A percentile compares a stretch with the other conserved stretches of the same genome.
Evolutionary conservation across 1,140 invertebrate species (phyloP).

Genomic region (Patella vulgata): DNA sequence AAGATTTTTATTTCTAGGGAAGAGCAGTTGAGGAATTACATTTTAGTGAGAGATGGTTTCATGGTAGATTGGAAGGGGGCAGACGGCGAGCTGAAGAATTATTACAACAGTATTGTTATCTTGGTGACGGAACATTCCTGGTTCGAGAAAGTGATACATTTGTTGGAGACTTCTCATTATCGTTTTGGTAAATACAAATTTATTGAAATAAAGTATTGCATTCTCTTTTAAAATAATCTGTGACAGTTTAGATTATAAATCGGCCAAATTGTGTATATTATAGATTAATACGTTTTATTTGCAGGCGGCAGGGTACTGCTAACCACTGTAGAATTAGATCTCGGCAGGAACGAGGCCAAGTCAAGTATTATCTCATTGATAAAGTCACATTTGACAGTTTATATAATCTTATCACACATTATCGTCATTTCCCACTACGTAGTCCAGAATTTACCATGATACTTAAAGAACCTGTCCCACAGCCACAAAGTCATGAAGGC

Average conservation of each 20-base stretch:
- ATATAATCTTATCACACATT: slow-evolving; percentile 92
- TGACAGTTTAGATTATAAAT: no score
- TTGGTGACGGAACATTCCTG: slow-evolving; percentile 95
- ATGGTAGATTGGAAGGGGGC: slow-evolving; percentile 81
- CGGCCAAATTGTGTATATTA: no score
- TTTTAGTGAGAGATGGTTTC: slow-evolving; percentile 96
- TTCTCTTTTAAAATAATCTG: no score
- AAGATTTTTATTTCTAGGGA: slow-evolving; percentile 41
- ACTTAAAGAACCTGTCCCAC: slow-evolving; percentile 90
- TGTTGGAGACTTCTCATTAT: slow-evolving; percentile 94
- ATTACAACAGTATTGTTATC: slow-evolving; percentile 78
- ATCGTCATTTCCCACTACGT: slow-evolving; percentile 84
- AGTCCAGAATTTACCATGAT: slow-evolving; percentile 90
- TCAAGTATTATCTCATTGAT: slow-evolving; percentile 92
- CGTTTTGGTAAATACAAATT: slow-evolving; percentile 78
- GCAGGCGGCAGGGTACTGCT: slow-evolving; percentile 82
- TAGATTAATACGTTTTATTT: slow-evolving; percentile 32
- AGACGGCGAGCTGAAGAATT: slow-evolving; percentile 81
- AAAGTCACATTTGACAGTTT: slow-evolving; percentile 90
- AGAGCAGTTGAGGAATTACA: slow-evolving; percentile 82
- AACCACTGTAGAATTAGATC: slow-evolving; percentile 93
- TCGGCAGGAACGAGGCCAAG: slow-evolving; percentile 87
- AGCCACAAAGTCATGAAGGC: slow-evolving; percentile 92
- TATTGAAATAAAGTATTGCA: no score
- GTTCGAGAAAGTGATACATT: slow-evolving; percentile 96